These are phyloP conservation scores for Salvelinus fontinalis DNA, from an alignment of 2,113 vertebrate species.

Conservation along the genomic window DNA sequence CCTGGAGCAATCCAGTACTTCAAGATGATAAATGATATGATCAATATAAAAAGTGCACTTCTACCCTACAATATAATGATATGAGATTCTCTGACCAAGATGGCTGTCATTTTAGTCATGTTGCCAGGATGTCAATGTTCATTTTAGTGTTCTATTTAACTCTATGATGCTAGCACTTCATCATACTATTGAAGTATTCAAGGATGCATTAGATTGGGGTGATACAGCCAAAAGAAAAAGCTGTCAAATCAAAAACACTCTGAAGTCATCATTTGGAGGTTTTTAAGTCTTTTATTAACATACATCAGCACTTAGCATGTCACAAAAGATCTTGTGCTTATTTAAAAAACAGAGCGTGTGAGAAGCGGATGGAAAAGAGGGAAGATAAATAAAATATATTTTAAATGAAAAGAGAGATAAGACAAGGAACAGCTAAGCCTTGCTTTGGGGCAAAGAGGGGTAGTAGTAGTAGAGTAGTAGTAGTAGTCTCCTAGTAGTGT, in stretches of 20 bases:
- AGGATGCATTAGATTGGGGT: no score
- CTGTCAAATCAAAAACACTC: background rate
- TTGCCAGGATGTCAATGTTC: no score
- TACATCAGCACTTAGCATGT: conserved; percentile 82
- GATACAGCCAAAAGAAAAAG: background rate
- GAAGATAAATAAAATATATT: conserved; percentile 15
- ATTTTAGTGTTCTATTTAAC: no score
- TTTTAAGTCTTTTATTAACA: conserved; percentile 84
- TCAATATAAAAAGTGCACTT: no score
- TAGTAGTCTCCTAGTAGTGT: conserved; percentile 45
- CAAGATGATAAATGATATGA: no score
- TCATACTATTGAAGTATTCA: background rate
- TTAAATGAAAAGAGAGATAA: conserved; percentile 21
- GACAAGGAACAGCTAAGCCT: conserved; percentile 49
- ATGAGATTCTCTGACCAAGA: no score
- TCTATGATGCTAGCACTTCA: background rate
- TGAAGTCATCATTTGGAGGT: conserved; percentile 11
- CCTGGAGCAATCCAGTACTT: no score
- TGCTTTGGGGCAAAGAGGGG: conserved; percentile 37
- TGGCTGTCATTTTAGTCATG: no score
- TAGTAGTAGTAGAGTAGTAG: conserved; percentile 35
- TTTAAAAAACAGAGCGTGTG: conserved; percentile 74
- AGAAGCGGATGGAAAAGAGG: conserved; percentile 62
- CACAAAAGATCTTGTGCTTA: conserved; percentile 84
- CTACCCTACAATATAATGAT: no score